A percentile compares a stretch with the other conserved stretches of the same genome.
Conservation (phyloP, 2,888 invertebrate species). For the Xestia sexstrigata region DNA sequence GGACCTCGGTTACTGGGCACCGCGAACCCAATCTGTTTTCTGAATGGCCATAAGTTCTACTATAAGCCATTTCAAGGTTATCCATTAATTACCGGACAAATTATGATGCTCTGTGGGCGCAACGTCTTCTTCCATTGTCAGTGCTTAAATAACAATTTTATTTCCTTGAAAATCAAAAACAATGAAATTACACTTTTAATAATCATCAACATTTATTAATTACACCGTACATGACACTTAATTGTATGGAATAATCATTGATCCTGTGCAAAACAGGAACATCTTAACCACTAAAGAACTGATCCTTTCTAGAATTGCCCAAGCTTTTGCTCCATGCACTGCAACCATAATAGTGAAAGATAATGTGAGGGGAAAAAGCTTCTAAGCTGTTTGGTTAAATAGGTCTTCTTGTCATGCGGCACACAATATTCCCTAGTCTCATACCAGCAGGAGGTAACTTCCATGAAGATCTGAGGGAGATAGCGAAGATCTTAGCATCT, state of each 20-base stretch:
- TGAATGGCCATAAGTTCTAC: too few relatives aligned
- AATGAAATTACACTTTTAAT: neutral
- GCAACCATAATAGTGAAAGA: neutral
- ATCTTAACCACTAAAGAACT: neutral
- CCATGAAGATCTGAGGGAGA: too few relatives aligned
- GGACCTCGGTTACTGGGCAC: too few relatives aligned
- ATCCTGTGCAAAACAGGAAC: neutral
- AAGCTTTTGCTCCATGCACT: neutral
- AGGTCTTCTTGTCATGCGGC: neutral
- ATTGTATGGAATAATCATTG: neutral
- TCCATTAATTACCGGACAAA: too few relatives aligned
- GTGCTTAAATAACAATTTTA: neutral
- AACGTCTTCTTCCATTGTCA: neutral
- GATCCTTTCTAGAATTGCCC: neutral
- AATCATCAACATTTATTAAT: neutral
- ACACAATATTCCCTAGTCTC: neutral
- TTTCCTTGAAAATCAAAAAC: neutral
- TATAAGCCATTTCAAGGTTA: too few relatives aligned
- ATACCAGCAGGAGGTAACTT: too few relatives aligned
- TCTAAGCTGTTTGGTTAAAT: neutral
- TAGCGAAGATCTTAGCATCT: too few relatives aligned
- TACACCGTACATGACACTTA: neutral
- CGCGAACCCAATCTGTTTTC: too few relatives aligned
- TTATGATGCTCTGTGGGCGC: too few relatives aligned
- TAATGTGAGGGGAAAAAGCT: neutral